Evolutionary conservation across 2,113 vertebrate genomes (phyloP).

Genomic region (Myxocyprinus asiaticus): DNA sequence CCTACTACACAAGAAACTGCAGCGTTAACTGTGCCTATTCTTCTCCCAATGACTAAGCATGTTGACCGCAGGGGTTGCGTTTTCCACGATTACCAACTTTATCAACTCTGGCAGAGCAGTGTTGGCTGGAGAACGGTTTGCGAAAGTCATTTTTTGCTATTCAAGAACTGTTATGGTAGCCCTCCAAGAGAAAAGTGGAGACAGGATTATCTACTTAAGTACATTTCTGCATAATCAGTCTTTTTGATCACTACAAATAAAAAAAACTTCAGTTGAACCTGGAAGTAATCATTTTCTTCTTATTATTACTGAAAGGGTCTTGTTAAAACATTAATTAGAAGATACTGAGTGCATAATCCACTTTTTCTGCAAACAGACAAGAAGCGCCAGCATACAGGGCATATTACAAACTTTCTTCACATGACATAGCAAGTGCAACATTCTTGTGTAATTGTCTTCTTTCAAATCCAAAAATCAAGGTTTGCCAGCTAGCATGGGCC

Average conservation of each 20-base stretch:
- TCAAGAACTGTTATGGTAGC: background rate
- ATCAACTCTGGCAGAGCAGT: constrained; percentile 15
- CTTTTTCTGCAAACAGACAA: background rate
- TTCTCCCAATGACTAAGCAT: constrained; percentile 58
- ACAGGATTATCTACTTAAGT: constrained; percentile 19
- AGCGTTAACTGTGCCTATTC: constrained; percentile 64
- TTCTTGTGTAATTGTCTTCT: background rate
- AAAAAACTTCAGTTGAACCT: constrained; percentile 21
- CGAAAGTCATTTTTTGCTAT: constrained; percentile 10
- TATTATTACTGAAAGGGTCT: constrained; percentile 36
- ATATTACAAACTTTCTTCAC: background rate
- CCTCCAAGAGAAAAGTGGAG: constrained; percentile 12
- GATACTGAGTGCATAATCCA: background rate
- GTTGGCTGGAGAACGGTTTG: background rate
- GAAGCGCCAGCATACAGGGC: background rate
- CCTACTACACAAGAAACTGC: constrained; percentile 28
- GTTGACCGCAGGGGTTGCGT: constrained; percentile 61
- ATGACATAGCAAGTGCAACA: background rate
- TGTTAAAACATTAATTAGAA: constrained; percentile 39
- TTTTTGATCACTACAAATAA: constrained; percentile 23
- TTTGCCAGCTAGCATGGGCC: too few relatives aligned
- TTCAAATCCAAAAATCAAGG: background rate
- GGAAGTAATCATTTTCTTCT: background rate
- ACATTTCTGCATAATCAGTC: constrained; percentile 29
- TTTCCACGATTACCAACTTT: constrained; percentile 3